These are phyloP conservation scores for Troilus luridus DNA, from an alignment of 2,888 invertebrate species.

Conservation along the genomic window DNA sequence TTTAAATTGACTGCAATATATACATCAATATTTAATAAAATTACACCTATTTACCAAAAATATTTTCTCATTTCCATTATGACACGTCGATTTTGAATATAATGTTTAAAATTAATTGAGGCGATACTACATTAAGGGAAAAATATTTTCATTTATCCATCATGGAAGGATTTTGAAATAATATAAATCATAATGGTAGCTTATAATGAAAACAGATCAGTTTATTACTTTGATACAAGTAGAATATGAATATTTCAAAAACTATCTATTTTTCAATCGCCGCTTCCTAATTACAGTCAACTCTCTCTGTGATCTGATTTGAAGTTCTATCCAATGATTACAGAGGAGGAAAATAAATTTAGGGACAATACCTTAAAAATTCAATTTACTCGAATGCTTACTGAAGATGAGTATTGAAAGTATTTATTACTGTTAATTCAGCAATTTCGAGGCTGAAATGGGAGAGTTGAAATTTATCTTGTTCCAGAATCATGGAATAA, in stretches of 20 bases:
- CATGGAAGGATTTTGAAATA: not conserved
- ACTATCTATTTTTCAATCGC: not conserved
- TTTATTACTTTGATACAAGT: not conserved
- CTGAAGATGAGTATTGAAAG: not conserved
- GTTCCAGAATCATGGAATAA: too few relatives aligned
- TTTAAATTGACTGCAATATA: constrained; percentile 57
- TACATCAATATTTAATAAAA: constrained; percentile 53
- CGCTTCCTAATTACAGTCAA: not conserved
- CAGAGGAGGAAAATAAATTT: not conserved
- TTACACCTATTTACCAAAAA: constrained; percentile 64
- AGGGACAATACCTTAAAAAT: not conserved
- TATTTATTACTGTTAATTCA: too few relatives aligned
- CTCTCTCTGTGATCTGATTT: not conserved
- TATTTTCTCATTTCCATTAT: constrained; percentile 58
- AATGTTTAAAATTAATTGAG: constrained; percentile 3
- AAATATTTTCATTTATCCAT: constrained; percentile 24
- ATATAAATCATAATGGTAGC: not conserved
- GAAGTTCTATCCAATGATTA: not conserved
- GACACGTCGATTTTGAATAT: constrained; percentile 44
- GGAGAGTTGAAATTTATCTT: too few relatives aligned
- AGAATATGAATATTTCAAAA: not conserved
- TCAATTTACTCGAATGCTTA: not conserved
- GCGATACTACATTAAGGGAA: not conserved
- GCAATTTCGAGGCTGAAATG: too few relatives aligned
- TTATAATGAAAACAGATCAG: not conserved